Evolutionary conservation across 2,113 vertebrate genomes (phyloP).

Genomic region (Guaruba guarouba): DNA sequence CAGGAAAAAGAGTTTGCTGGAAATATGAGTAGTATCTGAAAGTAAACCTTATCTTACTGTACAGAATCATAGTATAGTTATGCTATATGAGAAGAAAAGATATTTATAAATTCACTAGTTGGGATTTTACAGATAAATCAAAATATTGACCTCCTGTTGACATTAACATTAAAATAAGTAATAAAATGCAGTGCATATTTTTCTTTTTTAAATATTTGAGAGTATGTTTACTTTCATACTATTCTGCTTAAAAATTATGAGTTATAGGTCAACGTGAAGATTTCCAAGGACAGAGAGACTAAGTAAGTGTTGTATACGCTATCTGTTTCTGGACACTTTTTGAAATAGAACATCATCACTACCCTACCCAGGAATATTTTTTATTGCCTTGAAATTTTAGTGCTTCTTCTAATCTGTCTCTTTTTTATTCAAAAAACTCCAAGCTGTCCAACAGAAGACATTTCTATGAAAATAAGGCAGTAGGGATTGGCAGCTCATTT

Average conservation of each 20-base stretch:
- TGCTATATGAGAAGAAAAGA: not conserved
- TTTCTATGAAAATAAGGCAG: not conserved
- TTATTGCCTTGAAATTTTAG: not conserved
- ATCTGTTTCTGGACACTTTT: not conserved
- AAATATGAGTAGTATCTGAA: not conserved
- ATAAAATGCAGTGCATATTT: not conserved
- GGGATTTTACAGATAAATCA: not conserved
- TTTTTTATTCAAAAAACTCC: not conserved
- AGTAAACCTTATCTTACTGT: not conserved
- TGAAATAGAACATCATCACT: not conserved
- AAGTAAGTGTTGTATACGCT: not conserved
- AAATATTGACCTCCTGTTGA: not conserved
- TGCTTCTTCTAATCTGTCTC: not conserved
- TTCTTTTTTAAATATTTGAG: constrained; percentile 1
- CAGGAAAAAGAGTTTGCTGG: not conserved
- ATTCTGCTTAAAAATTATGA: not conserved
- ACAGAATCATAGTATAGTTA: not conserved
- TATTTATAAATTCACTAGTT: not conserved
- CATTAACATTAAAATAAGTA: not conserved
- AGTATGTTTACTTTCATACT: not conserved
- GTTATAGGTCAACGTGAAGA: constrained; percentile 32
- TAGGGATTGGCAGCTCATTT: not conserved
- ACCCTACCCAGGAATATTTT: not conserved
- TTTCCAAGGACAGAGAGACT: constrained; percentile 26
- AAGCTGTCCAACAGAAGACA: not conserved